These are phyloP conservation scores for Sitta carolinensis DNA, from an alignment of 2,797 vertebrate genomes.

Conservation along the genomic window DNA sequence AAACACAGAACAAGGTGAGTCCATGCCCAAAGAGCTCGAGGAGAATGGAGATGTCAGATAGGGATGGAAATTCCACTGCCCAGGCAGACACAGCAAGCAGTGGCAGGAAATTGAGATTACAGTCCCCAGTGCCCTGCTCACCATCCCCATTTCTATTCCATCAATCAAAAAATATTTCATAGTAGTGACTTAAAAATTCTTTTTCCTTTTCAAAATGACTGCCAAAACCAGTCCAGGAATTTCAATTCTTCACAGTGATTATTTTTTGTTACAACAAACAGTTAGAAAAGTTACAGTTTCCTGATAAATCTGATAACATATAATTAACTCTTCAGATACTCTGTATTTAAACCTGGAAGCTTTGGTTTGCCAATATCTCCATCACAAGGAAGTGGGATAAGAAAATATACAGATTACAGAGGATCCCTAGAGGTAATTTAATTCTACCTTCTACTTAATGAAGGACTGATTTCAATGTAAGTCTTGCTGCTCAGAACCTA, in stretches of 20 bases:
- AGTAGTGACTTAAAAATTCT: neutral
- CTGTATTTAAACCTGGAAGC: neutral
- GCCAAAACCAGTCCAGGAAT: neutral
- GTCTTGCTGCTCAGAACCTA: neutral
- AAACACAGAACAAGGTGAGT: neutral
- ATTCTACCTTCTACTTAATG: neutral
- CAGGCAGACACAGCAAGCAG: neutral
- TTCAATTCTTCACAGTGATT: neutral
- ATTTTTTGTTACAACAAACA: neutral
- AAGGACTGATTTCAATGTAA: neutral
- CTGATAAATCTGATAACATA: neutral
- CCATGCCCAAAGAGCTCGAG: neutral
- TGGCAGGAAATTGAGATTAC: neutral
- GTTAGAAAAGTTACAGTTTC: neutral
- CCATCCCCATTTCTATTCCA: neutral
- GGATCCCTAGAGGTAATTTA: neutral
- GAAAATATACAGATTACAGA: neutral
- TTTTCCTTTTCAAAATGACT: neutral
- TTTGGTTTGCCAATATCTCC: neutral
- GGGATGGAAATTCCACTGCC: neutral
- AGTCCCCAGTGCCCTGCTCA: neutral
- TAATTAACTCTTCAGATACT: neutral
- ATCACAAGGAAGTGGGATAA: neutral
- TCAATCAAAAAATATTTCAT: neutral
- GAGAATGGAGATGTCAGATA: neutral